Base-by-base conservation (phyloP, 2,113 vertebrate genomes). In the Ctenodactylus gundi region DNA sequence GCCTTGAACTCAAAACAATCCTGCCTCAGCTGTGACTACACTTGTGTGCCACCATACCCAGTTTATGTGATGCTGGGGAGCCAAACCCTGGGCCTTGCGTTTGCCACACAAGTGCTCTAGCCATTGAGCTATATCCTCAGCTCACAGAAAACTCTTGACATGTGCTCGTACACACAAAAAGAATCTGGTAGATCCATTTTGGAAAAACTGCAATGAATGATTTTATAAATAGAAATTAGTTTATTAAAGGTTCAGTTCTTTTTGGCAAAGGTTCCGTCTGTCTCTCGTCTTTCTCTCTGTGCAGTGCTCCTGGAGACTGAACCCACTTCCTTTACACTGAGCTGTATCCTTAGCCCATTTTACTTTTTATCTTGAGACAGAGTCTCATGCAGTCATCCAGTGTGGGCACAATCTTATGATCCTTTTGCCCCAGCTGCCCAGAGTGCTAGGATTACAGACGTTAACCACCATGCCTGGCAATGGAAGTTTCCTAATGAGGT, bases 211-310 rank as follows among this genome's bases (percentile, higher is more conserved):
- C 34, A 49, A 0, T 4, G 2, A 88, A 60, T 29, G 34, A 46
- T n/a, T 91, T 91, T 21, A 88, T 88, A 20, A 65, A 44, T 31
- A 82, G 76, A 36, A 89, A 92, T n/a, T 88, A 34, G 18, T 25
- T n/a, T 89, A 57, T 76, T 53, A 68, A 51, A 85, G 17, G 7
- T 44, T 17, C 1, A 7, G 7, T 70, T 90, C 55, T 88, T 85
- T 53, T n/a, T 76, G 53, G 29, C 10, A 31, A 49, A 46, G 41
- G 39, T 18, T 29, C 27, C 49, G 29, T 49, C 29, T 20, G 29
- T 25, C 1, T 12, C 15, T 31, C 10, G 36, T 41, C 0, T 68
- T 10, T 65, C 62, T 11, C 68, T 34, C 5, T 10, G 7, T 1
- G 13, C 18, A 13, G 12, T 23, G 23, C 70, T 46, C 6, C 23